Conservation (phyloP, 2,797 vertebrate genomes). For the Hemitrygon akajei region DNA sequence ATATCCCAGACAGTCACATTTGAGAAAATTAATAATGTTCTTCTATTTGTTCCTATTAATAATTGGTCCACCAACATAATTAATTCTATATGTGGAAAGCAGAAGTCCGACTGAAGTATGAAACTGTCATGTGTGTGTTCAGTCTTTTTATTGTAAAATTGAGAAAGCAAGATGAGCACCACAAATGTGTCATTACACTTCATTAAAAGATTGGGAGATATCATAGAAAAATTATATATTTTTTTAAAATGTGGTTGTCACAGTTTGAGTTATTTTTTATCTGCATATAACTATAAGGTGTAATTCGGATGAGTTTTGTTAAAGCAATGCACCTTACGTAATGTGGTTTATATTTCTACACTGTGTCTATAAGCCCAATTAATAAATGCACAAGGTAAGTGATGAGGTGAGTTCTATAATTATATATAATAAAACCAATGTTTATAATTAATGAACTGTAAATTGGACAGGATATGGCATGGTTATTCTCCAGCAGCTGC, state of each 20-base stretch:
- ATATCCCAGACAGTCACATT: not conserved
- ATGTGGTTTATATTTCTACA: not conserved
- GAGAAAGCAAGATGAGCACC: not conserved
- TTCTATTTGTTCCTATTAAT: conserved; percentile 17
- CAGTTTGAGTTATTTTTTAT: not conserved
- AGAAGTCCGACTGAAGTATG: too few relatives aligned
- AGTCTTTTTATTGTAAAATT: not conserved
- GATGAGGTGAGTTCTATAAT: not conserved
- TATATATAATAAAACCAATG: too few relatives aligned
- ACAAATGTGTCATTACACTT: not conserved
- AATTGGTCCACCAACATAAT: not conserved
- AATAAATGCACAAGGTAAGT: not conserved
- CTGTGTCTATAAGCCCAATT: not conserved
- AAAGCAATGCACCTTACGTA: not conserved
- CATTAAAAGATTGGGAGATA: not conserved
- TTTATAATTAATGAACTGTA: too few relatives aligned
- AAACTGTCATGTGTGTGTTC: not conserved
- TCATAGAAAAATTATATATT: conserved; percentile 1
- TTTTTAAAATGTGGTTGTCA: not conserved
- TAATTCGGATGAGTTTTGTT: not conserved
- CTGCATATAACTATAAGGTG: not conserved
- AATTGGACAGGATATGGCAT: too few relatives aligned
- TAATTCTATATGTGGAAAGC: conserved; percentile 1
- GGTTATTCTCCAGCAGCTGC: too few relatives aligned
- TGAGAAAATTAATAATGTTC: conserved; percentile 25